Evolutionary conservation across 2,888 invertebrate species (phyloP).

Genomic region (Hesperia comma): DNA sequence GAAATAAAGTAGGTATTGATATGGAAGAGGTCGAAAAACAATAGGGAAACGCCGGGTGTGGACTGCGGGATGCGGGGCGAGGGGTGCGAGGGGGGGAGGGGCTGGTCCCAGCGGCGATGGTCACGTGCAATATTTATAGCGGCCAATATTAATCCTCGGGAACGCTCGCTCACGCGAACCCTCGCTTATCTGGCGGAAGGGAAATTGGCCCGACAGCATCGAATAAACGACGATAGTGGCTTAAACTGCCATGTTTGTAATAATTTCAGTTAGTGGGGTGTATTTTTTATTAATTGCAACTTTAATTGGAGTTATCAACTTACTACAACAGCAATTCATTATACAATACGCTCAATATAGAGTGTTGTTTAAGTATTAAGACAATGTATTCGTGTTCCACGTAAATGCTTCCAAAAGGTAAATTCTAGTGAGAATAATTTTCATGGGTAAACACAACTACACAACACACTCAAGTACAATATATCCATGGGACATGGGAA

Average conservation of each 20-base stretch:
- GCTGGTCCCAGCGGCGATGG: conserved; percentile 54
- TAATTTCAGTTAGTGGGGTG: not conserved
- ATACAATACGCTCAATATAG: too few species aligned
- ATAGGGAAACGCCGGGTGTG: too few species aligned
- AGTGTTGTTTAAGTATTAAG: too few species aligned
- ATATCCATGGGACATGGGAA: too few species aligned
- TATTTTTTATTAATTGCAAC: not conserved
- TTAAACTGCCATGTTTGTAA: not conserved
- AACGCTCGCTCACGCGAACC: conserved; percentile 56
- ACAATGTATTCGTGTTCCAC: too few species aligned
- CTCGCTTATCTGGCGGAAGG: conserved; percentile 52
- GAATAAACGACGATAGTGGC: not conserved
- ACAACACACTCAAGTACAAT: too few species aligned
- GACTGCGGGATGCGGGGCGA: too few species aligned
- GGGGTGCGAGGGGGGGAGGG: conserved; percentile 44
- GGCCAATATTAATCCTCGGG: conserved; percentile 47
- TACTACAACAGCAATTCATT: not conserved
- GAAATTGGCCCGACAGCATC: conserved; percentile 22
- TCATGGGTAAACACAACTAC: too few species aligned
- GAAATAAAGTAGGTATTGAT: too few species aligned
- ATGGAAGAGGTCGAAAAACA: too few species aligned
- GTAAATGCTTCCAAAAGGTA: too few species aligned
- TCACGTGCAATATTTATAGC: conserved; percentile 58
- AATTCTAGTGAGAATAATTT: too few species aligned
- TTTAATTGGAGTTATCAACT: not conserved